A percentile compares a stretch with the other conserved stretches of the same genome.
phyloP scores from a whole-genome alignment of 2,113 vertebrate genomes.

The Trogon melanurus region DNA sequence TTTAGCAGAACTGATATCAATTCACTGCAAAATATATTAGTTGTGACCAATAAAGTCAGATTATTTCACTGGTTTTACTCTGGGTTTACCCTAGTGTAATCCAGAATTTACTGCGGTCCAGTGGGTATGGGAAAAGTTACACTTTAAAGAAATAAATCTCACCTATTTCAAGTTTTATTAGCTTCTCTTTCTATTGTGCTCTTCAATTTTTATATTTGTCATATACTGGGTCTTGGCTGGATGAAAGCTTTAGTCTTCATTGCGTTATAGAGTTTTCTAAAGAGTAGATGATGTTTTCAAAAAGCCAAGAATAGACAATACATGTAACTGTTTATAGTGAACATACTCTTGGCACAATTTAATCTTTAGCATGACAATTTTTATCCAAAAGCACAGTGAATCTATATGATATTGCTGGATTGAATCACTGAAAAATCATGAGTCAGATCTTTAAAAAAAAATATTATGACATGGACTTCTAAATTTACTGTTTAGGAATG shows the following conservation, averaged over 20 bases:
- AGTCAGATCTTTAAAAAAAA: constrained; percentile 4
- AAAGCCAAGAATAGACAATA: constrained; percentile 39
- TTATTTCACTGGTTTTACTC: constrained; percentile 20
- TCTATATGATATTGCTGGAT: constrained; percentile 19
- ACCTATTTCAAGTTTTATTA: constrained; percentile 36
- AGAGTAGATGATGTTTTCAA: neutral
- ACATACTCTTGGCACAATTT: constrained; percentile 37
- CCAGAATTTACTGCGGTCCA: neutral
- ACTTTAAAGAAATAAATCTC: constrained; percentile 33
- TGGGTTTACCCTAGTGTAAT: constrained; percentile 12
- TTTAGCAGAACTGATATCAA: constrained; percentile 3
- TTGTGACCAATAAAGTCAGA: constrained; percentile 20
- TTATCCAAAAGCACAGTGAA: constrained; percentile 18
- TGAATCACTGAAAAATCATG: constrained; percentile 2
- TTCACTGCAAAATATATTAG: constrained; percentile 16
- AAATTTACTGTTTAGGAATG: neutral
- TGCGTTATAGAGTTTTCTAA: neutral
- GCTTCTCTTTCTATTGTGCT: constrained; percentile 17
- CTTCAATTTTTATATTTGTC: constrained; percentile 32
- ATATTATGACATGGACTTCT: neutral
- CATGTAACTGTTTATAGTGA: constrained; percentile 15
- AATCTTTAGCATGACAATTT: neutral
- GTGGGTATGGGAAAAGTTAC: constrained; percentile 12
- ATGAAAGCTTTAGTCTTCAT: constrained; percentile 13
- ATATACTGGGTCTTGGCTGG: neutral